Percentiles rank a stretch among this genome's conserved stretches.
Evolutionary conservation across 2,888 invertebrate genomes (phyloP).

Genomic region (Cyaniris semiargus): DNA sequence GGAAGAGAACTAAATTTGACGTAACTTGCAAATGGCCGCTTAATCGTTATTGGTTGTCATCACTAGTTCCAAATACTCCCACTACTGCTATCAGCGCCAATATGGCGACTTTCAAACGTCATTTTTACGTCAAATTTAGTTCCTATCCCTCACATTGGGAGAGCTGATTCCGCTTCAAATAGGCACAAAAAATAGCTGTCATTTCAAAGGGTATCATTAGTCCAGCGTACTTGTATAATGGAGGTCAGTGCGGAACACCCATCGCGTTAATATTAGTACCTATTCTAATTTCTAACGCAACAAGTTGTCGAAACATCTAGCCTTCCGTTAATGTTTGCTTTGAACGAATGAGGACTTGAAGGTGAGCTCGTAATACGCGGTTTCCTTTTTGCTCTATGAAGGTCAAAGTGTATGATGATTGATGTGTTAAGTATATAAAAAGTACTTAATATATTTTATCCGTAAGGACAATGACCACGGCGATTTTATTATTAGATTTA

Average conservation of each 20-base stretch:
- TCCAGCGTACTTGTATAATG: too few relatives aligned
- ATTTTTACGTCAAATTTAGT: too few relatives aligned
- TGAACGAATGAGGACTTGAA: slow-evolving; percentile 11
- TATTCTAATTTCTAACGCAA: slow-evolving; percentile 17
- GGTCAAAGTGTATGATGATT: slow-evolving; percentile 3
- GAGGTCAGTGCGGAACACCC: neutral
- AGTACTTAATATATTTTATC: neutral
- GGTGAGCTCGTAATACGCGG: slow-evolving; percentile 1
- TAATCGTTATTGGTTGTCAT: too few relatives aligned
- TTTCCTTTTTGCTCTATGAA: slow-evolving; percentile 13
- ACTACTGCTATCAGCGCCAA: too few relatives aligned
- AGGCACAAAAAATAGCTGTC: too few relatives aligned
- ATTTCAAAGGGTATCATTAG: too few relatives aligned
- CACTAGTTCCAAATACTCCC: too few relatives aligned
- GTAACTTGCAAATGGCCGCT: too few relatives aligned
- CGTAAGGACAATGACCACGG: neutral
- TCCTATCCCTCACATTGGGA: too few relatives aligned
- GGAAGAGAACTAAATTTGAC: too few relatives aligned
- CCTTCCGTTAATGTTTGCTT: slow-evolving; percentile 21
- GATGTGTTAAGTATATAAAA: neutral
- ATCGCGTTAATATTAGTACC: slow-evolving; percentile 20
- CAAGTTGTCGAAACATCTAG: slow-evolving; percentile 7
- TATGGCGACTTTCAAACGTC: too few relatives aligned
- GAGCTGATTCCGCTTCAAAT: too few relatives aligned
- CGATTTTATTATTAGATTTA: neutral